Evolutionary conservation across 2,888 invertebrate species (phyloP), one percentile per base, ranked within the genome.

Genomic region (Aphidoletes aphidimyza): DNA sequence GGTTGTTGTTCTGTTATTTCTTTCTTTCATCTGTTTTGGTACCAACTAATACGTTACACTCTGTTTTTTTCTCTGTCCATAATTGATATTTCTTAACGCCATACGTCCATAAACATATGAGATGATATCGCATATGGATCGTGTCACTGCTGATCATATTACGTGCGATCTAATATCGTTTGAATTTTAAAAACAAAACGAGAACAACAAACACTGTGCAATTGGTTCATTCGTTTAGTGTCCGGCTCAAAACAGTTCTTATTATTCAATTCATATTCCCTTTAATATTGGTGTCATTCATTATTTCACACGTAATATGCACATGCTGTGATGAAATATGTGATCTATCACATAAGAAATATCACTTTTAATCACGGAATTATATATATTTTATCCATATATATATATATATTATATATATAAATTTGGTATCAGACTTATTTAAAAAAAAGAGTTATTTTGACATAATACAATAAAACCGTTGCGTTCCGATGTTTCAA

Each of bases 331-430:
- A 14, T 30, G 30, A 26, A 69, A 30, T 30, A 69, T 69, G 69
- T 30, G 69, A 69, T 47, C 3, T 47, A 47, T 54, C 54, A 54
- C 54, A 54, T 69, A 30, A 69, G 30, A 30, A 30, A 69, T 69
- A 69, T 69, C 54, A 69, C 69, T 69, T 69, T 69, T 69, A 69
- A 69, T 69, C 69, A 69, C 69, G 69, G 69, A 69, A 69, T n/a
- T n/a, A n/a, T 54, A 54, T 54, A 54, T 22, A 22, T 17, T 3
- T 11, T 47, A 47, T 47, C 47, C 9, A n/a, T n/a, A n/a, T n/a
- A n/a, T n/a, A n/a, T n/a, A n/a, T n/a, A n/a, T n/a, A n/a, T n/a
- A n/a, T n/a, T n/a, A n/a, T n/a, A n/a, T n/a, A n/a, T n/a, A n/a
- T n/a, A 19, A 47, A 11, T 54, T 54, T 54, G 3, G 47, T 47